These are phyloP conservation scores for Danaus chrysippus DNA, from an alignment of 2,888 invertebrate genomes.

Conservation along the genomic window DNA sequence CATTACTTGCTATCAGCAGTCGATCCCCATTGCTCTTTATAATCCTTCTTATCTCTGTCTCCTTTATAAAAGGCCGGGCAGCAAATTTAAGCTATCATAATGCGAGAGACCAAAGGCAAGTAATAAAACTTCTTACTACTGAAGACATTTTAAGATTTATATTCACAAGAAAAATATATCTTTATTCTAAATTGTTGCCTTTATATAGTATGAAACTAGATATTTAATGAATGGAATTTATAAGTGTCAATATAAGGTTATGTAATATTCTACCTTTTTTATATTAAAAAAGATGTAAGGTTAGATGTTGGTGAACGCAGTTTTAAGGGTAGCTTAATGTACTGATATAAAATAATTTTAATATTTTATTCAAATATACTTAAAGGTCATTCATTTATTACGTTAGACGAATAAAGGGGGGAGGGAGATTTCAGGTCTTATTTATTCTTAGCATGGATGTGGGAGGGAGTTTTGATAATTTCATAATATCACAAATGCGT, in stretches of 20 bases:
- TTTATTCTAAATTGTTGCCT: too few species aligned
- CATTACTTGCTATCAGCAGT: constrained; percentile 68
- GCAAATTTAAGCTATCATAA: constrained; percentile 64
- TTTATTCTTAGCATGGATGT: too few species aligned
- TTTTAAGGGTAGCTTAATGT: neutral
- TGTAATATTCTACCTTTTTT: neutral
- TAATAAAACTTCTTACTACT: constrained; percentile 49
- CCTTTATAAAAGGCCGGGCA: constrained; percentile 63
- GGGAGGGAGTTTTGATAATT: too few species aligned
- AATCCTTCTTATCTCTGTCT: constrained; percentile 66
- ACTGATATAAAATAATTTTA: neutral
- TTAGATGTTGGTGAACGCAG: neutral
- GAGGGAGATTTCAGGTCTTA: too few species aligned
- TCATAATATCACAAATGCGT: too few species aligned
- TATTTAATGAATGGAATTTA: too few species aligned
- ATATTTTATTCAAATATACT: too few species aligned
- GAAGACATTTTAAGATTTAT: too few species aligned
- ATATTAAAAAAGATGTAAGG: neutral
- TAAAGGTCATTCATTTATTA: too few species aligned
- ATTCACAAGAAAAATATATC: too few species aligned
- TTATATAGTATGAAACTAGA: too few species aligned
- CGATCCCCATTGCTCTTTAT: constrained; percentile 62
- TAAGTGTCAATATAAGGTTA: constrained; percentile 12
- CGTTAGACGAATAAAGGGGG: too few species aligned
- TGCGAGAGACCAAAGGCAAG: constrained; percentile 51